phyloP scores from a whole-genome alignment of 2,113 vertebrate genomes.

The Solea senegalensis region DNA sequence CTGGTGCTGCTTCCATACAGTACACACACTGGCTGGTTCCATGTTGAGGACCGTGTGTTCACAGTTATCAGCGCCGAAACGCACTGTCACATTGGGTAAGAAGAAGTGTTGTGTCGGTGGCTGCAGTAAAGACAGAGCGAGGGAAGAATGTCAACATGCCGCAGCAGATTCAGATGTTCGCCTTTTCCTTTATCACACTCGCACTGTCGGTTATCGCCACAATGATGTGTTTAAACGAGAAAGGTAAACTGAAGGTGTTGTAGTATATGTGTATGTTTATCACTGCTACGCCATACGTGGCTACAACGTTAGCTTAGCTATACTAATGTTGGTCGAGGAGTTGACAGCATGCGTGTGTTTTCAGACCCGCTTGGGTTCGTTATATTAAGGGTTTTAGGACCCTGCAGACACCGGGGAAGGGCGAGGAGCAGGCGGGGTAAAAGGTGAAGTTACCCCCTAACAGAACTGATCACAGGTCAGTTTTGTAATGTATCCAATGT shows the following conservation, averaged over 20 bases:
- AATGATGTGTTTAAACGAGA: conserved; percentile 68
- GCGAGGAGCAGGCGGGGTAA: conserved; percentile 26
- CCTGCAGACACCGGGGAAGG: conserved; percentile 39
- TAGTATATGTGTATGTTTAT: not conserved
- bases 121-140: not conserved
- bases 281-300: not conserved
- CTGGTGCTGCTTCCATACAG: not conserved
- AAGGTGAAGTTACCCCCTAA: conserved; percentile 42
- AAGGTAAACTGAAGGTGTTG: conserved; percentile 71
- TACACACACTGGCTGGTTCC: conserved; percentile 7
- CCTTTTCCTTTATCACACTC: conserved; percentile 58
- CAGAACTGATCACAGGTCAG: conserved; percentile 74
- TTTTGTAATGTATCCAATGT: conserved; percentile 23
- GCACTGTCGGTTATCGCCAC: conserved; percentile 65
- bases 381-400: conserved; percentile 42
- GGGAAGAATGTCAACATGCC: conserved; percentile 32
- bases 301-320: not conserved
- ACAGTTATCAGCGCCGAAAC: conserved; percentile 51
- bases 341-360: not conserved
- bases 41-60: conserved; percentile 53
- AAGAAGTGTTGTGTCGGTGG: conserved; percentile 17
- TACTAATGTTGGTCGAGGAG: not conserved
- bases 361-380: not conserved
- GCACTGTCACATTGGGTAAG: conserved; percentile 71
- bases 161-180: conserved; percentile 61